Base-by-base conservation (phyloP, 2,888 invertebrate species). In the Drosophila setosimentum region DNA sequence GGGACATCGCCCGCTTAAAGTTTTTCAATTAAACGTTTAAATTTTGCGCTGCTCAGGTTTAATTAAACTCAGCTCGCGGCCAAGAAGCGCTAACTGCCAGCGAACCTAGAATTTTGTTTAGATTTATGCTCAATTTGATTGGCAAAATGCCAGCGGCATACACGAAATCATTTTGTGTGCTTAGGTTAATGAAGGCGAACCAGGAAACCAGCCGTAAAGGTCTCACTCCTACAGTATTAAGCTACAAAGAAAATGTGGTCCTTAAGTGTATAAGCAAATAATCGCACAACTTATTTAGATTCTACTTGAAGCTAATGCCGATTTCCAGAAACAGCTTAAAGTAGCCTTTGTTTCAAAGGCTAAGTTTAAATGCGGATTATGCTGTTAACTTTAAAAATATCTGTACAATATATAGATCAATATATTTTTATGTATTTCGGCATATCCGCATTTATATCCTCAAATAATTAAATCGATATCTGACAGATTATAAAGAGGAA, bases 111-210 rank as follows among this genome's bases (percentile, higher is more conserved):
- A 78, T 78, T 78, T 80, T 80, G 71, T 72, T 83, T 88, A 70
- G 78, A 88, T 83, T 86, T 86, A 88, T 89, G 83, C 87, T 84
- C 87, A 89, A 88, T 84, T 83, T 80, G 78, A 89, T 89, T 89
- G 72, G 67, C 66, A 53, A 76, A 88, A 78, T 86, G 87, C 82
- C 87, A 65, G 29, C 49, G 68, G 81, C 77, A 63, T 55, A 65
- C 62, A 72, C 73, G 65, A 72, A 76, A 80, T 80, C 76, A 70
- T 78, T 80, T 79, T 68, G 80, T 68, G 64, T 71, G 64, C 62
- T 68, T 68, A 57, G 77, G 77, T 80, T 73, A 80, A 78, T 78
- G 76, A 68, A 68, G 67, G 33, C 49, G 18, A 27, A 48, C 58
- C 65, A 61, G 37, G 59, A 53, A 42, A 40, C 40, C 61, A 29